A percentile compares a stretch with the other conserved stretches of the same genome.
Conservation (phyloP, 2,113 vertebrate genomes). For the Glaucidium brasilianum region DNA sequence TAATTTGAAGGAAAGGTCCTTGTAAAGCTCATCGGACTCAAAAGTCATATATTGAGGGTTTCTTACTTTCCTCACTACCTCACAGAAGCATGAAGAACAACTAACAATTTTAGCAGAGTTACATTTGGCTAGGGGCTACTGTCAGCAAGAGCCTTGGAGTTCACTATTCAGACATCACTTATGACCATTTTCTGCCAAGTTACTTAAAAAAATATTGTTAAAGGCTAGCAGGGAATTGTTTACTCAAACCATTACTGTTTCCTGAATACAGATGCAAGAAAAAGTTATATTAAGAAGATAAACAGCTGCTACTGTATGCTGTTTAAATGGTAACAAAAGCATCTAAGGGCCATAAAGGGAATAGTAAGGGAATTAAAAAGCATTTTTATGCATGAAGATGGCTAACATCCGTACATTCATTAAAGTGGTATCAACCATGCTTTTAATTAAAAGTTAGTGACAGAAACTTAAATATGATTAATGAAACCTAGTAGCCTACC, state of each 20-base stretch:
- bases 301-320: conserved; percentile 52
- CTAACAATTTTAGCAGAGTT: neutral
- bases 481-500: neutral
- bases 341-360: conserved; percentile 65
- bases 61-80: neutral
- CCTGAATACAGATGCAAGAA: conserved; percentile 26
- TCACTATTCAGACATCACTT: neutral
- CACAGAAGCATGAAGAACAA: neutral
- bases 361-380: conserved; percentile 59
- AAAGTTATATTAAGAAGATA: conserved; percentile 60
- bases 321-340: conserved; percentile 52
- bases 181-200: neutral
- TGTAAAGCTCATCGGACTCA: neutral
- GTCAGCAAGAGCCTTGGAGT: neutral
- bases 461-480: conserved; percentile 55
- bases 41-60: neutral
- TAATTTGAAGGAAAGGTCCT: neutral
- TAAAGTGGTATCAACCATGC: conserved; percentile 42
- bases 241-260: conserved; percentile 15
- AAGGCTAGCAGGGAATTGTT: conserved; percentile 32
- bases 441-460: conserved; percentile 71
- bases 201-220: neutral
- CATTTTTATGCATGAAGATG: conserved; percentile 53
- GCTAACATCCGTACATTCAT: conserved; percentile 50
- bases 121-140: neutral